Evolutionary conservation across 2,888 invertebrate species (phyloP).

Genomic region (Teleogryllus oceanicus): DNA sequence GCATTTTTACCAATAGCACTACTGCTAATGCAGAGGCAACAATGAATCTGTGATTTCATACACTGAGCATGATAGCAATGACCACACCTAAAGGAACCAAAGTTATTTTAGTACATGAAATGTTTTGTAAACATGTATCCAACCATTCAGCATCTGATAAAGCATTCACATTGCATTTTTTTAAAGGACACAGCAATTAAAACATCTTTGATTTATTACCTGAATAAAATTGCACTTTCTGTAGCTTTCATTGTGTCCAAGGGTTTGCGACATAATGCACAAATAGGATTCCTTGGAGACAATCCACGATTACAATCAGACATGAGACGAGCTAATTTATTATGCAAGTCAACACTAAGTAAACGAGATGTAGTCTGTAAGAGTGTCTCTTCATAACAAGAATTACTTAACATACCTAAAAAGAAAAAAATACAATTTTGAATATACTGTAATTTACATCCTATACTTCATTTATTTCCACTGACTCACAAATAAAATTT

Average conservation of each 20-base stretch:
- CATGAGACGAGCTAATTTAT: constrained; percentile 45
- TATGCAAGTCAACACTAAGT: constrained; percentile 66
- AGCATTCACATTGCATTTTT: neutral
- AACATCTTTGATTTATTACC: constrained; percentile 37
- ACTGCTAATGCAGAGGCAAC: constrained; percentile 25
- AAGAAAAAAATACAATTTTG: constrained; percentile 50
- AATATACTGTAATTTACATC: constrained; percentile 48
- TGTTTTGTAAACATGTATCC: too few species aligned
- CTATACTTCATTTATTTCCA: neutral
- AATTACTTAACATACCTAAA: constrained; percentile 70
- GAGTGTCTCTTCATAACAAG: constrained; percentile 69
- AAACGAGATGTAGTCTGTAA: constrained; percentile 64
- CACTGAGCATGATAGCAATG: constrained; percentile 42
- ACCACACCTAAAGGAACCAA: constrained; percentile 40
- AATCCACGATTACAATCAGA: constrained; percentile 45
- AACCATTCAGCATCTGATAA: too few species aligned
- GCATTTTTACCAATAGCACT: neutral
- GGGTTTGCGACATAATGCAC: constrained; percentile 34
- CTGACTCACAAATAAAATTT: too few species aligned
- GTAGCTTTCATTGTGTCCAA: constrained; percentile 32
- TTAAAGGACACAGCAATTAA: neutral
- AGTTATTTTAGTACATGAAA: too few species aligned
- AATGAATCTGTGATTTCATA: constrained; percentile 30
- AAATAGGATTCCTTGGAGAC: constrained; percentile 36
- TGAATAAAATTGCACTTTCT: constrained; percentile 39